Evolutionary conservation across 37 sponge, comb jelly and placozoan genomes (phyloP), one percentile per base, ranked within the genome.

Genomic region (Diacarnus erythraeanus): DNA sequence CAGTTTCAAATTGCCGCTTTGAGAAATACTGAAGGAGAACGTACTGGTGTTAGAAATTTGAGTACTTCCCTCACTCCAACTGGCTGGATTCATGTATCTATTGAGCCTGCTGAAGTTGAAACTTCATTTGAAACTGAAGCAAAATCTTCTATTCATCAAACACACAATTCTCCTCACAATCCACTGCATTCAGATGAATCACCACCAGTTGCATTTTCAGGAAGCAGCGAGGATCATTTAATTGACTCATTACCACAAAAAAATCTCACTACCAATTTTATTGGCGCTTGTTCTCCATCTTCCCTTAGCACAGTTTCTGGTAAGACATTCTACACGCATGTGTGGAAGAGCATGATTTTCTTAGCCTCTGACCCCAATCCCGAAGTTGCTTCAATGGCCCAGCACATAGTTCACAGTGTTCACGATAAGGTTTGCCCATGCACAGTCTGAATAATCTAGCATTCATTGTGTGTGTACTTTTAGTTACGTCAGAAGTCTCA

Each of bases 1-100:
- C 82, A 89, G 84, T 95, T 98, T 80, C 88, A 88, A 42, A 77
- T 92, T 17, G 93, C 88, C 27, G 88, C 93, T 8, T 78, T 92
- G 41, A 74, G 80, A 27, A 34, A 80, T 2, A 6, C 75, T 8
- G 88, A 87, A 1, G 44, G 42, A 2, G 79, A 78, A 33, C 34
- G 74, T 0, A 38, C 79, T 15, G 67, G 39, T 0, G 69, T 66
- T 40, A 30, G 79, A 17, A 80, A 85, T 64, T 69, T 90, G 69
- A 79, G 61, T 35, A 91, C 91, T 64, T 79, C 77, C 37, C 42
- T 86, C 65, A 91, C 91, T 35, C 77, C 91, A 0, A 81, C 82
- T 35, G 91, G 91, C 0, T 91, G 91, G 91, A 86, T 91, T 34
- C 77, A 91, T 59, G 84, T 89, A 42, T 66, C 69, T 63, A 81